Evolutionary conservation across 2,888 invertebrate species (phyloP), one percentile per base, ranked within the genome.

Genomic region (Drosophila paracracens): DNA sequence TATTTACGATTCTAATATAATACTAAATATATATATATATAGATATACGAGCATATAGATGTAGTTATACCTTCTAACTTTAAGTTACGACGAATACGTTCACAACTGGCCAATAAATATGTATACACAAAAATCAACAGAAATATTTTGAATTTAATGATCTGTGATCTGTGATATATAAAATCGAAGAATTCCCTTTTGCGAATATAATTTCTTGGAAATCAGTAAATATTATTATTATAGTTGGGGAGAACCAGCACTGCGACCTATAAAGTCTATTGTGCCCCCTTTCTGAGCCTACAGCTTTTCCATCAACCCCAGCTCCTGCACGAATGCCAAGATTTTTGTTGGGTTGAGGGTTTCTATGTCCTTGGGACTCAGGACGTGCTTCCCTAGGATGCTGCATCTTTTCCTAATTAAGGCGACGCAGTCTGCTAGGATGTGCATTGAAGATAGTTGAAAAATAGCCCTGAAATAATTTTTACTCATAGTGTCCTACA

Each of bases 31-130:
- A 29, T 50, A 48, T 1, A 16, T n/a, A 46, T 33, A 50, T 21
- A 36, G n/a, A 52, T 63, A 21, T 38, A 53, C 29, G 40, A 57
- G 11, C 1, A 43, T 36, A 57, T 13, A 56, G 48, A 51, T 48
- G 27, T 62, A 71, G 38, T 54, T 62, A 51, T 66, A 79, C n/a
- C 38, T 48, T 31, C 54, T 70, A 69, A 40, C 43, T 48, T 61
- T 73, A 70, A 79, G 63, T 40, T 54, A 71, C 59, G 51, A 66
- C 67, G 71, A 58, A 69, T 52, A 50, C 60, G 76, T 83, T 83
- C 79, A 72, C 72, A 66, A 79, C 67, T 83, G 79, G 72, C 81
- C 83, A 84, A 88, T 88, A 84, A 88, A 84, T 76, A 69, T 62
- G 51, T 74, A 64, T 76, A 76, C 62, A 72, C 50, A 29, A 10